phyloP scores from a whole-genome alignment of 2,888 invertebrate species.

The Apodemia mormo region DNA sequence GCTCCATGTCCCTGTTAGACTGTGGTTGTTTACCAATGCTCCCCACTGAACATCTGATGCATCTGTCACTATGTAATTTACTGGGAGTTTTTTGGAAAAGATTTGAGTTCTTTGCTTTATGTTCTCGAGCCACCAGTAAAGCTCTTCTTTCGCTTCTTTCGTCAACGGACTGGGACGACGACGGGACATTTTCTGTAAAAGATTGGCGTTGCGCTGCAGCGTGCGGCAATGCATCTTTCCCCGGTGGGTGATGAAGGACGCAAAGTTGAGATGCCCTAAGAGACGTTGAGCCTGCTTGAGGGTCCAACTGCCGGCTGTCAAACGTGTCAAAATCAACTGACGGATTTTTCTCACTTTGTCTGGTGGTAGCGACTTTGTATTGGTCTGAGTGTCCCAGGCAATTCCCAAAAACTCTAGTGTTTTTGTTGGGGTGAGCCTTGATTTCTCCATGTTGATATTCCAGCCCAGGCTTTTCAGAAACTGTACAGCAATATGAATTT shows the following conservation, averaged over 20 bases:
- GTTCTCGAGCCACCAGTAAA: no score
- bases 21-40: slow-evolving; percentile 25
- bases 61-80: slow-evolving; percentile 12
- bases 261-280: slow-evolving; percentile 36
- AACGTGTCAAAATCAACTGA: background rate
- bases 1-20: slow-evolving; percentile 23
- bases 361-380: slow-evolving; percentile 26
- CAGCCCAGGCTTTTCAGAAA: slow-evolving; percentile 22
- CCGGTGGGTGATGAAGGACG: slow-evolving; percentile 34
- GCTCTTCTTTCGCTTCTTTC: no score
- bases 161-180: no score
- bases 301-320: slow-evolving; percentile 12
- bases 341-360: slow-evolving; percentile 21
- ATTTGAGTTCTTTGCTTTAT: no score
- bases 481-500: slow-evolving; percentile 10
- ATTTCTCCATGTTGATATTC: slow-evolving; percentile 5
- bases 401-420: slow-evolving; percentile 29
- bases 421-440: background rate
- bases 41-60: slow-evolving; percentile 21
- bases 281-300: slow-evolving; percentile 34
- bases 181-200: background rate
- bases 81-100: no score
- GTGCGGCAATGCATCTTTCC: slow-evolving; percentile 33
- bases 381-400: slow-evolving; percentile 29
- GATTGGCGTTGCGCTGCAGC: slow-evolving; percentile 25